Conservation (phyloP, 2,797 vertebrate genomes). For the Alectoris magna region DNA sequence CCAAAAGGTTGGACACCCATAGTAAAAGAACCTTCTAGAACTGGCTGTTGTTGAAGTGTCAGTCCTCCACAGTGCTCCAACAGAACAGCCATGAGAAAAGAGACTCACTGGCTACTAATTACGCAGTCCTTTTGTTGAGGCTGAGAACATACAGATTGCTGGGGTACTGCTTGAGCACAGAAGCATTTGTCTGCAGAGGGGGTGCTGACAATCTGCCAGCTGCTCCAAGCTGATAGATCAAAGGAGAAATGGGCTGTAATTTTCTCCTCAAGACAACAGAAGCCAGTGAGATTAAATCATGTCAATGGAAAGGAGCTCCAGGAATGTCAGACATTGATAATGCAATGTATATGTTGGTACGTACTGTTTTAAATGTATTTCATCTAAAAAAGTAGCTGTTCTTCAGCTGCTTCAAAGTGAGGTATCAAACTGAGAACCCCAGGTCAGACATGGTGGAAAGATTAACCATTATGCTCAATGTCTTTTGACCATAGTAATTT, state of each 20-base stretch:
- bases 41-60: neutral
- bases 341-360: neutral
- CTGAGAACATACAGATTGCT: neutral
- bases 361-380: neutral
- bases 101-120: neutral
- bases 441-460: neutral
- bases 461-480: neutral
- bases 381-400: neutral
- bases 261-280: constrained; percentile 30
- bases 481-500: neutral
- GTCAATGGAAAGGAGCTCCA: neutral
- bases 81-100: neutral
- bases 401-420: neutral
- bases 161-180: constrained; percentile 10
- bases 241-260: constrained; percentile 31
- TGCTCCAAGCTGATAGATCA: constrained; percentile 39
- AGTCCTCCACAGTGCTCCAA: neutral
- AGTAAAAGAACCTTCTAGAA: neutral
- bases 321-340: neutral
- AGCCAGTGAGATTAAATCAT: constrained; percentile 34
- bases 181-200: neutral
- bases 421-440: neutral
- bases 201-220: constrained; percentile 24
- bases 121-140: constrained; percentile 4
- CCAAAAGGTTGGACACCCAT: neutral